A percentile compares a stretch with the other conserved stretches of the same genome.
phyloP scores from a whole-genome alignment of 2,888 invertebrate genomes.

The Ischnus inquisitorius region DNA sequence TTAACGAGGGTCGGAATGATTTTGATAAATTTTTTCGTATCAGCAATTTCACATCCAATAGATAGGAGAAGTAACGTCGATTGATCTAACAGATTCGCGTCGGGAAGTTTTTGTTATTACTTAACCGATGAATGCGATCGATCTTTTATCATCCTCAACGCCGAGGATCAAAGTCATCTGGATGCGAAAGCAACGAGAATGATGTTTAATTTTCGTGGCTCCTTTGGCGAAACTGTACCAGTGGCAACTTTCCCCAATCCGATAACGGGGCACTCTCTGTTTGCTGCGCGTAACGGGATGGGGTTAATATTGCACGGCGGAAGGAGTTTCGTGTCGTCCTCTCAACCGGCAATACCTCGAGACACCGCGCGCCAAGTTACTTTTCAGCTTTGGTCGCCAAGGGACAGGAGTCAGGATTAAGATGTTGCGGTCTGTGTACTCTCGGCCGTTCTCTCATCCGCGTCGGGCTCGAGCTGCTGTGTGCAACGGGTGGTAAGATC shows the following conservation, averaged over 20 bases:
- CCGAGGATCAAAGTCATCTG: not conserved
- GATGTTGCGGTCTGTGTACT: conserved; percentile 52
- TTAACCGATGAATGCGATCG: not conserved
- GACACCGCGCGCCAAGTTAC: conserved; percentile 42
- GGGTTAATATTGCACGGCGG: conserved; percentile 13
- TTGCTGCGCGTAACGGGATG: not conserved
- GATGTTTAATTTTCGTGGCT: not conserved
- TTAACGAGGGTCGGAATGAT: too few species aligned
- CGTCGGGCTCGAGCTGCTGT: conserved; percentile 3
- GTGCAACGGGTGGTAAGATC: conserved; percentile 5
- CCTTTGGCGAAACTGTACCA: not conserved
- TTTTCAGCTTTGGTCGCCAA: conserved; percentile 54
- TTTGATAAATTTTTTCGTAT: too few species aligned
- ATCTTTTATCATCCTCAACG: not conserved
- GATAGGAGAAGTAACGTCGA: too few species aligned
- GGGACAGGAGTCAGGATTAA: conserved; percentile 62
- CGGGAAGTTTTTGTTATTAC: not conserved
- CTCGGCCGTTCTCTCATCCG: conserved; percentile 28
- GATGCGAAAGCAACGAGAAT: not conserved
- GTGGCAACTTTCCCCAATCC: not conserved
- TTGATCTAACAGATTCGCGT: not conserved
- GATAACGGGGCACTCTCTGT: not conserved
- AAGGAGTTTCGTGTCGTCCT: conserved; percentile 24
- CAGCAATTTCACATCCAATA: too few species aligned
- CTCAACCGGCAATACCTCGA: conserved; percentile 36